phyloP scores from a whole-genome alignment of 2,113 vertebrate genomes.

The Collichthys lucidus region DNA sequence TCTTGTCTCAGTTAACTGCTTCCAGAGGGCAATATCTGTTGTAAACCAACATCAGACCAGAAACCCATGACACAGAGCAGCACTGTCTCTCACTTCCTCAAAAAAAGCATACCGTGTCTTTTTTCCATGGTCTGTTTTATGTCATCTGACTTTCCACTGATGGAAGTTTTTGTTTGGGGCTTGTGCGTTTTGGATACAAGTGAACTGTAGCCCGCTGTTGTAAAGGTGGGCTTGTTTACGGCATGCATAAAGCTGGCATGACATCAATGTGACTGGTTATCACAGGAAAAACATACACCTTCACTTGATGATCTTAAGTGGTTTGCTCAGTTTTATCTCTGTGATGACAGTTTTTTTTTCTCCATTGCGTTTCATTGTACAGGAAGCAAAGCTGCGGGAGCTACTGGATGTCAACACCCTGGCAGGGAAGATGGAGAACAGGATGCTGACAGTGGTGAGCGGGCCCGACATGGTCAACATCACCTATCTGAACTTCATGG shows the following conservation, averaged over 20 bases:
- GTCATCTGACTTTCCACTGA: constrained; percentile 19
- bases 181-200: constrained; percentile 8
- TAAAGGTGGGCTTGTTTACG: not conserved
- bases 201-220: constrained; percentile 3
- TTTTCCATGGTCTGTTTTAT: constrained; percentile 47
- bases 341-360: not conserved
- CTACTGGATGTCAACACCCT: constrained; percentile 90
- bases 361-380: constrained; percentile 31
- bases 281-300: not conserved
- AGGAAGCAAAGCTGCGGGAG: constrained; percentile 96
- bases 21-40: not conserved
- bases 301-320: not conserved
- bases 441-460: constrained; percentile 94
- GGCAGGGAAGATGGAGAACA: constrained; percentile 90
- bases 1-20: constrained; percentile 34
- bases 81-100: constrained; percentile 37
- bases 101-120: constrained; percentile 1
- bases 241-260: not conserved
- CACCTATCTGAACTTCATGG: constrained; percentile 95
- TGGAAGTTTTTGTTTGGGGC: constrained; percentile 15
- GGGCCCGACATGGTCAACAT: constrained; percentile 96
- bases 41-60: constrained; percentile 12
- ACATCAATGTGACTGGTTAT: not conserved
- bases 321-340: not conserved
- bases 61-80: constrained; percentile 50